phyloP scores from a whole-genome alignment of 53 echinoderm and acorn worm genomes.

The Echinometra lucunter region DNA sequence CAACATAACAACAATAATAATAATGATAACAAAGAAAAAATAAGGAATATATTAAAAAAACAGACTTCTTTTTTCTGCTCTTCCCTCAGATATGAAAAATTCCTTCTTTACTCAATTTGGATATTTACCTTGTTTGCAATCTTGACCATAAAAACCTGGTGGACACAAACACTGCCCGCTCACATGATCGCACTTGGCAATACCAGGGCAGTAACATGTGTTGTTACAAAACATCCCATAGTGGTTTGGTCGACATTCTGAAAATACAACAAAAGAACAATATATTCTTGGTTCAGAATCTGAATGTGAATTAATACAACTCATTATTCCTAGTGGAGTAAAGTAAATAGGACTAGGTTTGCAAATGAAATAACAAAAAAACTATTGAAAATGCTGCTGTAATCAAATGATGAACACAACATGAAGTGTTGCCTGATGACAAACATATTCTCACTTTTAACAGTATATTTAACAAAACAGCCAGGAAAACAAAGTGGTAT shows the following conservation, averaged over 20 bases:
- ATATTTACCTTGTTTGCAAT: constrained; percentile 54
- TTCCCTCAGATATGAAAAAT: neutral
- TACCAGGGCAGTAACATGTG: constrained; percentile 45
- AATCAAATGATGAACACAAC: too few relatives aligned
- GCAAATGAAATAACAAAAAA: too few relatives aligned
- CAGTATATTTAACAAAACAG: too few relatives aligned
- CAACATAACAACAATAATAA: too few relatives aligned
- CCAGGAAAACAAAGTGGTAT: too few relatives aligned
- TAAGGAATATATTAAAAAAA: neutral
- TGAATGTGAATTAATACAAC: neutral
- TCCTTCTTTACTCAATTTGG: neutral
- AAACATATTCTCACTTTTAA: too few relatives aligned
- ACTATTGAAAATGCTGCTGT: too few relatives aligned
- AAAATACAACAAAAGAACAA: neutral
- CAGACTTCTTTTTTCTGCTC: neutral
- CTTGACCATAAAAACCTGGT: constrained; percentile 38
- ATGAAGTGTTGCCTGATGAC: too few relatives aligned
- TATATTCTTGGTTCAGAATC: neutral
- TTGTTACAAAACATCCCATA: constrained; percentile 53
- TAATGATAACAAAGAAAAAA: too few relatives aligned
- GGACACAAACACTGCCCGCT: constrained; percentile 59
- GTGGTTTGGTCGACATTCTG: constrained; percentile 46
- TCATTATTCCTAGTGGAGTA: too few relatives aligned
- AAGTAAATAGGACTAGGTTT: too few relatives aligned
- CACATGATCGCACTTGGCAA: constrained; percentile 49